A percentile compares a stretch with the other conserved stretches of the same genome.
phyloP scores from a whole-genome alignment of 2,113 vertebrate genomes.

The Phodopus roborovskii region DNA sequence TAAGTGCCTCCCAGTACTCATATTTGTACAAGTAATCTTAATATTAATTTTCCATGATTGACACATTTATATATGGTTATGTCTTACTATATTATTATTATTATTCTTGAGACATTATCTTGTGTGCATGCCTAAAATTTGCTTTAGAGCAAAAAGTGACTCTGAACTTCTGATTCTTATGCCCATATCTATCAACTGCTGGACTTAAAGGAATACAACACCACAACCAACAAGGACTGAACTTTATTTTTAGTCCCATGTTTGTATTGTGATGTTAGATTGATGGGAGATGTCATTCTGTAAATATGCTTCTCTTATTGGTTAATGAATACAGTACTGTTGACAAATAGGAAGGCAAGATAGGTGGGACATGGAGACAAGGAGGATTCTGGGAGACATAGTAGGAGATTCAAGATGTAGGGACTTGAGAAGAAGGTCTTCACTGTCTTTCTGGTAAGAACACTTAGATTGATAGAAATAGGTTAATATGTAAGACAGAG shows the following conservation, averaged over 20 bases:
- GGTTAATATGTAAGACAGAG: too few relatives aligned
- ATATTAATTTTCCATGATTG: neutral
- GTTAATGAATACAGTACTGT: too few relatives aligned
- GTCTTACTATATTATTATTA: neutral
- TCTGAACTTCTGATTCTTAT: neutral
- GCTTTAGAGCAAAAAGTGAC: neutral
- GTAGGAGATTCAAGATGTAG: too few relatives aligned
- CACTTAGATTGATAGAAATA: too few relatives aligned
- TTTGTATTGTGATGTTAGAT: neutral
- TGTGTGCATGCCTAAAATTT: neutral
- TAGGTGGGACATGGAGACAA: too few relatives aligned
- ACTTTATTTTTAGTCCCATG: neutral
- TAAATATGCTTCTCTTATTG: too few relatives aligned
- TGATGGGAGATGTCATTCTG: too few relatives aligned
- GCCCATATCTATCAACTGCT: neutral
- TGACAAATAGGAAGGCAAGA: too few relatives aligned
- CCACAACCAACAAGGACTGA: neutral
- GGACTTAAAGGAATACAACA: neutral
- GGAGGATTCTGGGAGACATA: too few relatives aligned
- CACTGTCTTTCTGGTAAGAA: too few relatives aligned
- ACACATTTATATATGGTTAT: neutral
- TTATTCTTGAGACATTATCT: neutral
- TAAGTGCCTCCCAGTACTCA: neutral
- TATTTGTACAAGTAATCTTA: neutral
- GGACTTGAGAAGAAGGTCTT: too few relatives aligned